Evolutionary conservation across 2,888 invertebrate genomes (phyloP), one percentile per base, ranked within the genome.

Genomic region (Micoletzkya japonica): DNA sequence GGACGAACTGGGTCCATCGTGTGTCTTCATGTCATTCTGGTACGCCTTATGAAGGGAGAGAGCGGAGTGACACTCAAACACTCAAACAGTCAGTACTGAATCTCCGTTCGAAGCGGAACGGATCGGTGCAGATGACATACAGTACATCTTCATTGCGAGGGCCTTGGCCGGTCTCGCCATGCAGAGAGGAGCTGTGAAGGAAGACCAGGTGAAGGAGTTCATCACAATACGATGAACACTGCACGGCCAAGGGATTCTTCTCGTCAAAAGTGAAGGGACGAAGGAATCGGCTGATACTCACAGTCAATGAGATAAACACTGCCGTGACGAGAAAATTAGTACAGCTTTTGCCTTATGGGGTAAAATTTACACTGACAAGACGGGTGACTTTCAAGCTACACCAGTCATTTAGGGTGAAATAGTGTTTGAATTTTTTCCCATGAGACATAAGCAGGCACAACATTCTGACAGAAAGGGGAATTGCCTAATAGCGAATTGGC

Each of bases 61-160:
- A 28, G n/a, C 36, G 49, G n/a, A n/a, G n/a, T 26, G 57, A 68
- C 57, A 3, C 34, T 30, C n/a, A 68, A 68, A 34, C 52, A 68
- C 39, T 57, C 49, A 44, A 24, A 14, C n/a, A 78, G 78, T 76
- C 77, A 26, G 73, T 76, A 3, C 54, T 58, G 14, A 77, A 78
- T 10, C 73, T 78, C 1, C 73, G 78, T 34, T 73, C 70, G 39
- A 70, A 70, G 39, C 74, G 78, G 56, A 75, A 76, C 0, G 77
- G 77, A 37, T 77, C 76, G 32, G 74, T 78, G 37, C 78, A 78
- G 59, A 78, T 75, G 32, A 78, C 52, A 72, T 78, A 32, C 78
- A 78, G 67, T 78, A 78, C 61, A 73, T 78, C 37, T 78, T 77
- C 67, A 77, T 78, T 14, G 73, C 74, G 57, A 74, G 78, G n/a